These are phyloP conservation scores for Nemurella pictetii DNA, from an alignment of 2,888 invertebrate species.

Conservation along the genomic window DNA sequence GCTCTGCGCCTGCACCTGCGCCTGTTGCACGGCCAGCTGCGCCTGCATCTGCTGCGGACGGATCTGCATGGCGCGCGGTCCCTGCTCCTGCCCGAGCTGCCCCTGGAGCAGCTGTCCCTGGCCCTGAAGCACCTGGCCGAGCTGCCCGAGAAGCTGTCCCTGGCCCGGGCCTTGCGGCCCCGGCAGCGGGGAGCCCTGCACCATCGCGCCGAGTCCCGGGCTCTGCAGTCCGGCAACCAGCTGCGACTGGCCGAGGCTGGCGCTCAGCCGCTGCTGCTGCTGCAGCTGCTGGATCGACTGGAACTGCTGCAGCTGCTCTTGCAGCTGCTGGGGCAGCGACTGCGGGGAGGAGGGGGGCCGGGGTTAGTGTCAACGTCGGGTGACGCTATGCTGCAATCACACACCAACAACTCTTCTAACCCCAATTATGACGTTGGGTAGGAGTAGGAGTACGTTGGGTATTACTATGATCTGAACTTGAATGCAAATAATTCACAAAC, in stretches of 20 bases:
- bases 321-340: conserved; percentile 45
- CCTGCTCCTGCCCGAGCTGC: conserved; percentile 48
- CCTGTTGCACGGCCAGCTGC: conserved; percentile 38
- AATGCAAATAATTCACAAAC: background rate
- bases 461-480: too few species aligned
- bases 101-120: conserved; percentile 29
- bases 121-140: background rate
- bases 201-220: conserved; percentile 1
- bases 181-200: conserved; percentile 23
- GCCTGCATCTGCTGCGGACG: conserved; percentile 52
- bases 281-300: conserved; percentile 37
- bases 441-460: too few species aligned
- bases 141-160: conserved; percentile 28
- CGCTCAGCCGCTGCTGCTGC: conserved; percentile 42
- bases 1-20: conserved; percentile 33
- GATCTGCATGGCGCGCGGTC: conserved; percentile 75
- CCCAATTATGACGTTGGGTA: too few species aligned
- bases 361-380: too few species aligned
- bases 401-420: too few species aligned
- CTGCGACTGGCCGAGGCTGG: conserved; percentile 19
- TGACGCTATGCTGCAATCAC: too few species aligned
- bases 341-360: background rate
- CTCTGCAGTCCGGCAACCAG: background rate
- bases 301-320: conserved; percentile 54
- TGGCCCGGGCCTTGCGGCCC: background rate